Conservation (phyloP, 2,888 invertebrate genomes). For the Epirrhoe alternata region DNA sequence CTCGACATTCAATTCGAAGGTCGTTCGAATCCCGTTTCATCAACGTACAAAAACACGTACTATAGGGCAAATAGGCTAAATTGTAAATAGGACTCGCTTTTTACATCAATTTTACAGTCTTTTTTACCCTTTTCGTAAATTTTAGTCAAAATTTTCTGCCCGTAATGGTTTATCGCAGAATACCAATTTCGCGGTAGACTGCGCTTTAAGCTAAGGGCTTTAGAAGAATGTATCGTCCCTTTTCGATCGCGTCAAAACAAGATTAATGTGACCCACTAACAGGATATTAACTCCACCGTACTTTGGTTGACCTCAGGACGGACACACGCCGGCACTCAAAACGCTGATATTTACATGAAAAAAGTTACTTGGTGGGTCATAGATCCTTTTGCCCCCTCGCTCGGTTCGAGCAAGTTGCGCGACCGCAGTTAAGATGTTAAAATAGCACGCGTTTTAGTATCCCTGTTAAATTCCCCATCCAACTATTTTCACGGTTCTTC, state of each 20-base stretch:
- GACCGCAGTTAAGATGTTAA: too few species aligned
- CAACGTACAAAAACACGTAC: neutral
- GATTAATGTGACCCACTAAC: conserved; percentile 48
- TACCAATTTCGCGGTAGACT: conserved; percentile 32
- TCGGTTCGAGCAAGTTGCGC: too few species aligned
- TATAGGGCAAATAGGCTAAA: too few species aligned
- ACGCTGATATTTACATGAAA: too few species aligned
- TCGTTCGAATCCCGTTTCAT: too few species aligned
- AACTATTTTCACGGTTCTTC: too few species aligned
- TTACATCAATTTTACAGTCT: neutral
- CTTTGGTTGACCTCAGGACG: neutral
- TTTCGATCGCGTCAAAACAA: conserved; percentile 39
- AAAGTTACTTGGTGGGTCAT: too few species aligned
- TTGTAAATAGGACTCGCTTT: neutral
- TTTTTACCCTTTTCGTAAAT: conserved; percentile 9
- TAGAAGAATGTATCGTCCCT: conserved; percentile 35
- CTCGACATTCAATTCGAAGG: too few species aligned
- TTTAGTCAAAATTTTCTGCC: conserved; percentile 20
- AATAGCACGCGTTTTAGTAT: too few species aligned
- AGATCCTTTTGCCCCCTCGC: too few species aligned
- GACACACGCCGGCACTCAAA: too few species aligned
- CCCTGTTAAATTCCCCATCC: too few species aligned
- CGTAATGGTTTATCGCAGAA: conserved; percentile 27
- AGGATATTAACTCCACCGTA: conserved; percentile 36
- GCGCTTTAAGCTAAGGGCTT: conserved; percentile 22